Base-by-base conservation (phyloP, 2,888 invertebrate species). In the Ennomos fuscantarius region DNA sequence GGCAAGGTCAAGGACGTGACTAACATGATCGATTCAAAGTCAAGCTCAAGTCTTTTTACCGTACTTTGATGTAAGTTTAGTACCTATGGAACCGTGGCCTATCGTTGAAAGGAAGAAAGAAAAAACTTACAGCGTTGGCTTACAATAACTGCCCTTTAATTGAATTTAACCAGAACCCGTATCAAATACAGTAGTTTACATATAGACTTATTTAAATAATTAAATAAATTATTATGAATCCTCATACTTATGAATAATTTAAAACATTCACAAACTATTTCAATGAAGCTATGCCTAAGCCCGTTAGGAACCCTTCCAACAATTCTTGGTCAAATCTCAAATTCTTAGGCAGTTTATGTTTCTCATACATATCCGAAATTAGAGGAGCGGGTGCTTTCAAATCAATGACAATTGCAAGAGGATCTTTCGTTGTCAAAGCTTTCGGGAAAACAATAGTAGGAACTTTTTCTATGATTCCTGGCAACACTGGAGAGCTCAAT, bases 291-390 rank as follows among this genome's bases (percentile, higher is more conserved):
- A 70, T 37, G 31, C 78, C 80, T 36, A 81, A 61, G 2, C 80
- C 75, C 31, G 69, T 52, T 35, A 81, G 65, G 63, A 81, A 81
- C 2, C 80, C 78, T 37, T 73, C 52, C 2, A 81, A 58, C 15
- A 81, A 51, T 6, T 79, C 79, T 63, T 74, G 63, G 61, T 79
- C 79, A 54, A 75, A 79, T 10, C 69, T 70, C 55, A 72, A 72
- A 35, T 75, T 63, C 8, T 60, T 65, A 0, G 65, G 55, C 8
- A 61, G 47, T 36, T 68, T 59, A 8, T 61, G 44, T 42, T 54
- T 57, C 9, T 65, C 56, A 41, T 55, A 60, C 15, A 63, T 36
- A 40, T 65, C 63, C 2, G 53, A 35, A 37, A 56, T 60, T 59
- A 10, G 49, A 49, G 6, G 41, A 32, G 34, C 40, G 49, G 6